Conservation (phyloP, 2,113 vertebrate genomes). For the mouse (Mus musculus) region GRCm39 chr7:119668501-119669000, state of each 20-base stretch:
- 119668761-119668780: neutral
- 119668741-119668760: neutral
- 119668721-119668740: neutral
- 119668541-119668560: neutral
- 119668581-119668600: slow-evolving; percentile 17
- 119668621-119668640: neutral
- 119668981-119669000: slow-evolving; percentile 30
- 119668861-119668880: slow-evolving; percentile 83
- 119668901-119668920: slow-evolving; percentile 87
- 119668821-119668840: neutral
- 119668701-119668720: neutral
- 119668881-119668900: slow-evolving; percentile 79
- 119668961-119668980: slow-evolving; percentile 91
- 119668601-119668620: slow-evolving; percentile 10
- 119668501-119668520: neutral
- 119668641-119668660: neutral
- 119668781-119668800: neutral
- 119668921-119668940: slow-evolving; percentile 90
- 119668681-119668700: neutral
- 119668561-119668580: slow-evolving; percentile 5
- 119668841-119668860: slow-evolving; percentile 88
- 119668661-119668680: neutral
- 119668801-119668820: neutral
- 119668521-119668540: neutral
- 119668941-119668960: slow-evolving; percentile 91